These are phyloP conservation scores for honey bee (Apis mellifera) DNA, from an alignment of 1,140 invertebrate species.

Conservation along the genomic window DNA sequence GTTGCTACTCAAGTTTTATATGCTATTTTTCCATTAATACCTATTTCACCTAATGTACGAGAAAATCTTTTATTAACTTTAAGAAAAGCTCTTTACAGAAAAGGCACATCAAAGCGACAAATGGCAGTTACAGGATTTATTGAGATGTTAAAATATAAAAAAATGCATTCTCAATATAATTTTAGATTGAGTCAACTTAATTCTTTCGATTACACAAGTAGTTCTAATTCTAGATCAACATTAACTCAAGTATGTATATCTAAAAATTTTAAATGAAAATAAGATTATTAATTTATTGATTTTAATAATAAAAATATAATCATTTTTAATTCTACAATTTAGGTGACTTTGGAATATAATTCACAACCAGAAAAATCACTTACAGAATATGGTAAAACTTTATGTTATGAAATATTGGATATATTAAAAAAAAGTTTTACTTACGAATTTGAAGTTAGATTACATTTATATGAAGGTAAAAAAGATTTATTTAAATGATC, in stretches of 20 bases:
- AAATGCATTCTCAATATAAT: slow-evolving; percentile 76
- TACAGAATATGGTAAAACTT: slow-evolving; percentile 79
- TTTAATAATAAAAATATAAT: background rate
- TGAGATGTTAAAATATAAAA: slow-evolving; percentile 81
- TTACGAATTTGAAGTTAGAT: slow-evolving; percentile 83
- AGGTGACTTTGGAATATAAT: slow-evolving; percentile 73
- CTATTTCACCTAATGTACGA: slow-evolving; percentile 77
- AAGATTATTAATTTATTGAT: background rate
- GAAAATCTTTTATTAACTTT: slow-evolving; percentile 83
- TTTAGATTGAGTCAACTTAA: slow-evolving; percentile 75
- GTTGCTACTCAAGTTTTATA: slow-evolving; percentile 79
- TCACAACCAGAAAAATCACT: slow-evolving; percentile 40
- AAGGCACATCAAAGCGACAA: slow-evolving; percentile 79
- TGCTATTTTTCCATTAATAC: slow-evolving; percentile 81
- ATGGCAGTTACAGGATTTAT: slow-evolving; percentile 83
- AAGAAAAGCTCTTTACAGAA: slow-evolving; percentile 82
- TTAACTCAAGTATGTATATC: slow-evolving; percentile 73
- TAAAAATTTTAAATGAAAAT: background rate
- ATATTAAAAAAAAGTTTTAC: slow-evolving; percentile 84
- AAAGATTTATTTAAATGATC: background rate
- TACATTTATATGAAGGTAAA: slow-evolving; percentile 82
- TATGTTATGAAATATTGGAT: slow-evolving; percentile 83
- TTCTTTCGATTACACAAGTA: slow-evolving; percentile 65
- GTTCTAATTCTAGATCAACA: slow-evolving; percentile 79
- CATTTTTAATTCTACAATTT: background rate